Evolutionary conservation across 2,797 vertebrate species (phyloP).

Genomic region (Bradypodion ventrale): DNA sequence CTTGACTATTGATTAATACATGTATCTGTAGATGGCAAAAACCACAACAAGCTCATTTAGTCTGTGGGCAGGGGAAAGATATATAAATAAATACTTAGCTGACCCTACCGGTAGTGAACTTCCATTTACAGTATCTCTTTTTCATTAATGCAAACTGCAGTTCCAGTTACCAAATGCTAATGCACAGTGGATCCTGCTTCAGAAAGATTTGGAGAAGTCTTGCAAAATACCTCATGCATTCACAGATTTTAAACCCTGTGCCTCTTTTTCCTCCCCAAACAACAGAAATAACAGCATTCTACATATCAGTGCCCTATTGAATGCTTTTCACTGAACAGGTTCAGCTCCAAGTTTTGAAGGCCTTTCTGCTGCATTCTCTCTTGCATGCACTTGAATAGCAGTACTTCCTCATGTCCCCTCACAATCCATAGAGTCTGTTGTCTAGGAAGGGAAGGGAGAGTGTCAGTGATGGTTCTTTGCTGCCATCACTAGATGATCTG

Average conservation of each 20-base stretch:
- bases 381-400: neutral
- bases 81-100: constrained; percentile 49
- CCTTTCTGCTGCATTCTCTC: neutral
- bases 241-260: neutral
- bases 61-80: constrained; percentile 39
- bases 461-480: neutral
- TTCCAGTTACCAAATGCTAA: constrained; percentile 44
- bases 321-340: neutral
- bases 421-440: neutral
- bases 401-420: neutral
- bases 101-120: constrained; percentile 27
- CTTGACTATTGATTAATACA: constrained; percentile 59
- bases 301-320: neutral
- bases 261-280: neutral
- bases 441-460: neutral
- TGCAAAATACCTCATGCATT: neutral
- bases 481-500: neutral
- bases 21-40: constrained; percentile 60
- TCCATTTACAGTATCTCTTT: constrained; percentile 37
- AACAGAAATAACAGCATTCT: neutral
- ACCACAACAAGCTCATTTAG: constrained; percentile 56
- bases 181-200: constrained; percentile 26
- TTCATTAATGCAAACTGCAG: constrained; percentile 29
- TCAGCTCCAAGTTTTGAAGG: neutral
- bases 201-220: constrained; percentile 33